Conservation (phyloP, 37 sponge, comb jelly and placozoan genomes). For the Geodia barretti region DNA sequence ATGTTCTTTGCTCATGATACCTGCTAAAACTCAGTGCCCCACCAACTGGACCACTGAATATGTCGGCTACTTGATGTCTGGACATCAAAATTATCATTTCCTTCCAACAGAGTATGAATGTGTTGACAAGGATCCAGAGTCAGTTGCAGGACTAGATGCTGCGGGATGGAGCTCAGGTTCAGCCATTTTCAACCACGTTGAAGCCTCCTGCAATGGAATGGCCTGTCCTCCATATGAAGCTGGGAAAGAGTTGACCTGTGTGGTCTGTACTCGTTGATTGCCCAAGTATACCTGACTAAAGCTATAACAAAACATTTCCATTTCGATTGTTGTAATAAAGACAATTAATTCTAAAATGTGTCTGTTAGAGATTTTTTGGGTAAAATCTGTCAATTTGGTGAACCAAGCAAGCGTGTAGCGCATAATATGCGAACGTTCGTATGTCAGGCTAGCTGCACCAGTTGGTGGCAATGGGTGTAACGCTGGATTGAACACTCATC, state of each 20-base stretch:
- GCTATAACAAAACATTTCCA: no score
- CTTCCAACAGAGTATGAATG: conserved; percentile 17
- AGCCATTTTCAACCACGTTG: conserved; percentile 33
- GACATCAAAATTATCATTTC: no score
- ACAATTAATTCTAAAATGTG: no score
- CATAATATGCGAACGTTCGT: no score
- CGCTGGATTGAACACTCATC: no score
- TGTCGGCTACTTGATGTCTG: conserved; percentile 51
- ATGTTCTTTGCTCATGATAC: conserved; percentile 28
- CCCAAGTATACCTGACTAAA: no score
- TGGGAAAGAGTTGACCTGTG: conserved; percentile 49
- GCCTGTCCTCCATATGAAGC: conserved; percentile 44
- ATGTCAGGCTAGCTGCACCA: no score
- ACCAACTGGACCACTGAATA: conserved; percentile 50
- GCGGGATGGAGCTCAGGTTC: conserved; percentile 29
- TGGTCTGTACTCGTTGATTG: conserved; percentile 58
- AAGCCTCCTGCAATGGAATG: conserved; percentile 37
- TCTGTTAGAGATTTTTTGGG: no score
- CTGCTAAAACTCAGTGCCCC: conserved; percentile 39
- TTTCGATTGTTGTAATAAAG: no score
- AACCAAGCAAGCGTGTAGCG: no score
- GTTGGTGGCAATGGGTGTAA: no score
- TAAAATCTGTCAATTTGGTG: no score
- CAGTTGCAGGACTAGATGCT: conserved; percentile 3
- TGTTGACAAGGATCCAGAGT: conserved; percentile 39